Base-by-base conservation (phyloP, 2,797 vertebrate species). In the Salmo trutta region DNA sequence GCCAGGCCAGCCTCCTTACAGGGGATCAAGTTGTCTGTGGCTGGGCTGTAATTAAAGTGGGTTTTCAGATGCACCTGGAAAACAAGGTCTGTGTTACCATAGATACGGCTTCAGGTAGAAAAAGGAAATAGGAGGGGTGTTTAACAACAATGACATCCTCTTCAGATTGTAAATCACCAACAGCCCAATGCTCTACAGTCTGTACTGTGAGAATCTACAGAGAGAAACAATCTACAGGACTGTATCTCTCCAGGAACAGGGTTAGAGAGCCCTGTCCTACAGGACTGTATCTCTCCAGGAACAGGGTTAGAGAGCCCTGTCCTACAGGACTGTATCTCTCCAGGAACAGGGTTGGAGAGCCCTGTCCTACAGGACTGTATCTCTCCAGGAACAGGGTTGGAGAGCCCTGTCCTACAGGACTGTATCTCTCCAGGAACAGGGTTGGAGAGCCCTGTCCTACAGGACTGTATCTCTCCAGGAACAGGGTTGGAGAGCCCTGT, bases 1-100 rank as follows among this genome's bases (percentile, higher is more conserved):
- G 95, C 94, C 85, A 99, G 90, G 56, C 98, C 98, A 41, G 98
- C 98, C 88, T 99, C 98, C 93, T 97, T 98, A 90, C 98, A 99
- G 71, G 98, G 98, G 85, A 99, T 99, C 91, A 99, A 87, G 89
- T 95, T 99, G 93, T 99, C 98, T 6, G 95, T 96, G 82, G 95
- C 94, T 2, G 98, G 98, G 90, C 96, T 98, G 83, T 99, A 99
- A 93, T 97, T 97, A 91, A 99, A 99, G 89, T 99, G 96, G 87
- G 98, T 95, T 90, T 98, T 99, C 86, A 99, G 93, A 93, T 94
- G 98, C 82, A 99, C 95, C 98, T 99, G 52, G 29, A 17, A 27
- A 33, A 24, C 27, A 29, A 5, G 17, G 24, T 16, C 6, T 54
- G 69, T 47, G 29, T 68, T 17, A 68, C 6, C 16, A 31, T 6